These are phyloP conservation scores for Cerastoderma edule DNA, from an alignment of 2,888 invertebrate species.

Conservation along the genomic window DNA sequence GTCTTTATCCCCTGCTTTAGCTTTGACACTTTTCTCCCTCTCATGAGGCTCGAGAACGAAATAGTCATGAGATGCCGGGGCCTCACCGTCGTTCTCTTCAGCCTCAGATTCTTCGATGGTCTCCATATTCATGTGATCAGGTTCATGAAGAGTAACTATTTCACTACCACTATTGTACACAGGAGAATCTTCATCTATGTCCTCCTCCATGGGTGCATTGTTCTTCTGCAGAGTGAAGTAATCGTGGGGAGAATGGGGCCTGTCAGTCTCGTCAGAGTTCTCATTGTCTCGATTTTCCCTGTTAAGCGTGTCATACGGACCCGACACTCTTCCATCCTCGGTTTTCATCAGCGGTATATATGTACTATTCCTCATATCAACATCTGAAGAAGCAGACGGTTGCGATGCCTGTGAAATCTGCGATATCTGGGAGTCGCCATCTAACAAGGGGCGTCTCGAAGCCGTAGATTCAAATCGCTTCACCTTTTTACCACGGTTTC, in stretches of 20 bases:
- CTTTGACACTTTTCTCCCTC: conserved; percentile 20
- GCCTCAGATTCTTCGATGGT: conserved; percentile 33
- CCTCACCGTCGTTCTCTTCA: conserved; percentile 21
- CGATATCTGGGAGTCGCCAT: conserved; percentile 46
- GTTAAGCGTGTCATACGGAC: conserved; percentile 54
- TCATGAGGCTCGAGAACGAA: conserved; percentile 57
- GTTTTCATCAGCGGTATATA: conserved; percentile 52
- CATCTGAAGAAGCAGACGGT: conserved; percentile 25
- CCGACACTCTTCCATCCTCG: conserved; percentile 37
- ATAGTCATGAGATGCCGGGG: conserved; percentile 50
- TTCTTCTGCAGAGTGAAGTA: conserved; percentile 51
- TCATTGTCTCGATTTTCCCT: conserved; percentile 21
- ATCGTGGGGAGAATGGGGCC: conserved; percentile 50
- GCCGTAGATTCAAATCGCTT: conserved; percentile 47
- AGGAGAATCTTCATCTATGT: conserved; percentile 14
- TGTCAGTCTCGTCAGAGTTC: conserved; percentile 6
- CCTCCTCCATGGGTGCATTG: neutral
- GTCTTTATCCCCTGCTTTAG: conserved; percentile 16
- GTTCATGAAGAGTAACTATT: conserved; percentile 14
- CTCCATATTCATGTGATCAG: conserved; percentile 33
- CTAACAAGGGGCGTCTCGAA: conserved; percentile 48
- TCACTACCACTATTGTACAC: conserved; percentile 21
- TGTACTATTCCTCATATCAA: conserved; percentile 46
- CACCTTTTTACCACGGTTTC: conserved; percentile 30
- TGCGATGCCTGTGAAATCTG: conserved; percentile 13